Conservation (phyloP, 2,888 invertebrate genomes). For the Orchestes rusci region DNA sequence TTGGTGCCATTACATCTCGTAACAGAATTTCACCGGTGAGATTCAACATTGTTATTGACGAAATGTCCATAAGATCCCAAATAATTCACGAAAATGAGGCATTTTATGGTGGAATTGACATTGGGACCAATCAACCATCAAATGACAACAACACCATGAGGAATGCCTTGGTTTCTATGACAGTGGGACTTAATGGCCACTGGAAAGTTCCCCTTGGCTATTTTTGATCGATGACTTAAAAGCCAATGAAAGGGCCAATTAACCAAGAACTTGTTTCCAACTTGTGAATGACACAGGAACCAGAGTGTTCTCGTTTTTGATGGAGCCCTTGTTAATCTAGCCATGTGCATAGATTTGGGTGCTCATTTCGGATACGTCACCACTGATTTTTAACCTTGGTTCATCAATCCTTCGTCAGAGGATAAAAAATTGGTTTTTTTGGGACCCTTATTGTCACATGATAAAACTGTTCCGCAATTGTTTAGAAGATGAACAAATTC, state of each 20-base stretch:
- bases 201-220: slow-evolving; percentile 19
- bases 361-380: slow-evolving; percentile 7
- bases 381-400: slow-evolving; percentile 12
- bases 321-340: no score
- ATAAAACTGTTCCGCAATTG: slow-evolving; percentile 30
- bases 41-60: no score
- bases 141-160: not conserved
- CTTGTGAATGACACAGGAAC: slow-evolving; percentile 14
- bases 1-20: no score
- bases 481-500: slow-evolving; percentile 25
- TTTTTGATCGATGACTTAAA: slow-evolving; percentile 25
- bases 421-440: no score
- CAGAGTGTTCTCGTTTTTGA: slow-evolving; percentile 18
- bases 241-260: slow-evolving; percentile 19
- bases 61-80: slow-evolving; percentile 11
- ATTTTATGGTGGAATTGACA: slow-evolving; percentile 14
- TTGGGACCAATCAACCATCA: slow-evolving; percentile 7
- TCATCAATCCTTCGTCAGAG: no score
- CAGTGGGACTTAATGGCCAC: slow-evolving; percentile 21
- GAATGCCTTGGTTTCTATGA: slow-evolving; percentile 22
- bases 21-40: no score
- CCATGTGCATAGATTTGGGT: no score
- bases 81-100: slow-evolving; percentile 5
- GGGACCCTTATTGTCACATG: no score
- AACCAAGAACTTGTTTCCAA: slow-evolving; percentile 3